A percentile compares a stretch with the other conserved stretches of the same genome.
phyloP scores from a whole-genome alignment of 2,888 invertebrate genomes.

The Heliconius ismenius region DNA sequence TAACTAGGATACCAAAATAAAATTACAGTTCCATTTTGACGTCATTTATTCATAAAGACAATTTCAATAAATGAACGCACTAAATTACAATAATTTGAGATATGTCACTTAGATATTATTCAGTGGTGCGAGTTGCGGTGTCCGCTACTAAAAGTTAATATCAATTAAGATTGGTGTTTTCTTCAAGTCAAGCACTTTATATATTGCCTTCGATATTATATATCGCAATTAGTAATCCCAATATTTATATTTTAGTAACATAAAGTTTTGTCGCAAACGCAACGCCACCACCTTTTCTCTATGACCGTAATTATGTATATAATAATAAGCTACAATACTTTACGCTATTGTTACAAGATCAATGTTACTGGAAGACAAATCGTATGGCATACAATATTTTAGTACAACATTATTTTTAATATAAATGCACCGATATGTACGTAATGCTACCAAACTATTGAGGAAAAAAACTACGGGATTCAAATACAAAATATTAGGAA shows the following conservation, averaged over 20 bases:
- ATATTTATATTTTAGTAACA: constrained; percentile 27
- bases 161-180: constrained; percentile 51
- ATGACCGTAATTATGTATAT: constrained; percentile 70
- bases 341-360: constrained; percentile 80
- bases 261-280: constrained; percentile 47
- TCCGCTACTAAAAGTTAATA: constrained; percentile 39
- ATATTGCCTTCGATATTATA: constrained; percentile 18
- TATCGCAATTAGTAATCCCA: neutral
- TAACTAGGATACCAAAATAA: neutral
- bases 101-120: constrained; percentile 76
- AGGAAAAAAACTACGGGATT: constrained; percentile 69
- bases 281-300: constrained; percentile 62
- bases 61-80: constrained; percentile 80
- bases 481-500: constrained; percentile 78
- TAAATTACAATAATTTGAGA: constrained; percentile 81
- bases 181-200: constrained; percentile 13
- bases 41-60: constrained; percentile 82
- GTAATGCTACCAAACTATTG: constrained; percentile 75
- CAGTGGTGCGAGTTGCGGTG: constrained; percentile 63
- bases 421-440: constrained; percentile 77
- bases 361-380: constrained; percentile 83
- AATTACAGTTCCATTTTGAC: constrained; percentile 58
- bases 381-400: constrained; percentile 81
- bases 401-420: constrained; percentile 71
- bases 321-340: constrained; percentile 81